Percentiles rank a stretch among this genome's conserved stretches.
phyloP scores from a whole-genome alignment of 2,113 vertebrate species.

The Pterophyllum scalare region DNA sequence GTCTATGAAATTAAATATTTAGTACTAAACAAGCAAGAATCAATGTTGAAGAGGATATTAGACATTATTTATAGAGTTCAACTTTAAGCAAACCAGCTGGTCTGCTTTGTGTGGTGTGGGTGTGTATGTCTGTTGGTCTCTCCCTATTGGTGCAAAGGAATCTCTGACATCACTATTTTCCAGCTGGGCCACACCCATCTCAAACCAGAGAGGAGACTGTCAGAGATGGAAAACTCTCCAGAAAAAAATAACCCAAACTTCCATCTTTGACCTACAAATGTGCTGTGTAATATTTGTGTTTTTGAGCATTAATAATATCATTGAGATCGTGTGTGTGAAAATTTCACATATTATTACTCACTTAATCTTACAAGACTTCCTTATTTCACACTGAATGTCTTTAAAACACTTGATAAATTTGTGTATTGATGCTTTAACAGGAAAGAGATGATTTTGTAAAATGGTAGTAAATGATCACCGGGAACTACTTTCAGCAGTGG shows the following conservation, averaged over 20 bases:
- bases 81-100: fast-evolving
- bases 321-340: no score
- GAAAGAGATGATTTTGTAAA: background rate
- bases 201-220: background rate
- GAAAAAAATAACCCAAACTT: background rate
- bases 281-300: background rate
- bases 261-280: background rate
- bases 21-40: background rate
- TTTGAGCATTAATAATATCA: background rate
- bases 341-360: no score
- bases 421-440: background rate
- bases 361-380: background rate
- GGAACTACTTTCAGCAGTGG: background rate
- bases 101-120: background rate
- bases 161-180: background rate
- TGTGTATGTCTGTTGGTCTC: background rate
- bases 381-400: background rate
- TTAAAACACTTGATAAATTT: background rate
- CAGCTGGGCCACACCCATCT: background rate
- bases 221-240: background rate
- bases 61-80: background rate
- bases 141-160: background rate
- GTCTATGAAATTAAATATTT: background rate
- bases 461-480: background rate
- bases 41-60: background rate